phyloP scores from a whole-genome alignment of 2,797 vertebrate species.

The Salarias fasciatus region DNA sequence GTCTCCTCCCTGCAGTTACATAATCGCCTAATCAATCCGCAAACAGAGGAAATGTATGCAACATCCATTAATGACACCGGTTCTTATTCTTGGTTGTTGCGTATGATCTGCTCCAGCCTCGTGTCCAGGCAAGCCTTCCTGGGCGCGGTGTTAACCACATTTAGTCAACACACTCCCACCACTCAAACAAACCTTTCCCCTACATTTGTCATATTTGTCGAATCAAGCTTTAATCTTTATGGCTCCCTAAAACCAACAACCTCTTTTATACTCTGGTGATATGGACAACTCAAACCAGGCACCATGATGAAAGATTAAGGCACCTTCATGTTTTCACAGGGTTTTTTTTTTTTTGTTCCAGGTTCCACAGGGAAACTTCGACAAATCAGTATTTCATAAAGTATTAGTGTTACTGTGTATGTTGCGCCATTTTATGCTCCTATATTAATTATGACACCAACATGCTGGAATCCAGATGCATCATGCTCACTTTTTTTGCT shows the following conservation, averaged over 20 bases:
- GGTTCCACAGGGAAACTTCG: no score
- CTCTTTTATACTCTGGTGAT: neutral
- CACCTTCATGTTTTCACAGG: neutral
- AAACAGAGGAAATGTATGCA: conserved; percentile 23
- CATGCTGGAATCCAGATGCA: conserved; percentile 20
- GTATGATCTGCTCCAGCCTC: conserved; percentile 18
- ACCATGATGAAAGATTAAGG: neutral
- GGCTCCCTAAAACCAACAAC: conserved; percentile 14
- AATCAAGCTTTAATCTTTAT: conserved; percentile 7
- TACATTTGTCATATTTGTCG: conserved; percentile 1
- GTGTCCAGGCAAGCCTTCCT: conserved; percentile 44
- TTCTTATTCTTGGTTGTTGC: conserved; percentile 29
- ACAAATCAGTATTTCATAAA: neutral
- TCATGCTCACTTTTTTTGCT: conserved; percentile 17
- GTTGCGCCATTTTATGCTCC: neutral
- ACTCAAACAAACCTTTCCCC: conserved; percentile 58
- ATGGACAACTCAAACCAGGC: neutral
- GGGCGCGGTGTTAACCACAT: conserved; percentile 59
- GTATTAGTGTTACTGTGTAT: neutral
- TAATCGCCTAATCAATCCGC: conserved; percentile 5
- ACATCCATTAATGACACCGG: conserved; percentile 30
- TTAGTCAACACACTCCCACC: conserved; percentile 44
- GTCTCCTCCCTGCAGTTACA: neutral
- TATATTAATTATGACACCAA: conserved; percentile 4
- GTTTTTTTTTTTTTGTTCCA: conserved; percentile 2